These are phyloP conservation scores for Corythoichthys haematopterus DNA, from an alignment of 2,113 vertebrate genomes.

Conservation along the genomic window DNA sequence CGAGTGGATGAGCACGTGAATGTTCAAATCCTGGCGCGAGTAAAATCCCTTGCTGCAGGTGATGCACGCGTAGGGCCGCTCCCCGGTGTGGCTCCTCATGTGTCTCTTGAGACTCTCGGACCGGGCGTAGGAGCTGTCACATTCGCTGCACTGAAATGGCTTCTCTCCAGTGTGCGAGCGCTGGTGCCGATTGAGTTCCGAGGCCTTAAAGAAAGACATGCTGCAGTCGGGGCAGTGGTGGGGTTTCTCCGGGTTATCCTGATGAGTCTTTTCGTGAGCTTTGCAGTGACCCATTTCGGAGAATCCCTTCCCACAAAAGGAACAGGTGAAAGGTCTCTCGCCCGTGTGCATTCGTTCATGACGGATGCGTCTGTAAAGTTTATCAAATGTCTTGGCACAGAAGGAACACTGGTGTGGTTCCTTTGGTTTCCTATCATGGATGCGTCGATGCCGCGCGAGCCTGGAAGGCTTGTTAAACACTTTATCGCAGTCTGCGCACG, in stretches of 20 bases:
- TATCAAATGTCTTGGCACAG: slow-evolving; percentile 49
- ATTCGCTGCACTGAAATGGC: slow-evolving; percentile 54
- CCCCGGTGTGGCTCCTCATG: slow-evolving; percentile 60
- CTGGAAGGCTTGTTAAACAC: slow-evolving; percentile 59
- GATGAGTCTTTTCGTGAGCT: slow-evolving; percentile 55
- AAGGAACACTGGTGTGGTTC: slow-evolving; percentile 54
- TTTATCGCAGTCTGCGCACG: slow-evolving; percentile 59
- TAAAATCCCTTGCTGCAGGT: slow-evolving; percentile 58
- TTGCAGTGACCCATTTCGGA: slow-evolving; percentile 59
- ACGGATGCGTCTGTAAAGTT: slow-evolving; percentile 56
- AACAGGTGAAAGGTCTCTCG: slow-evolving; percentile 61
- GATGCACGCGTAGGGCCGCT: slow-evolving; percentile 49
- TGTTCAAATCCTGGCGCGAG: slow-evolving; percentile 54
- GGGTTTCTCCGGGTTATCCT: slow-evolving; percentile 59
- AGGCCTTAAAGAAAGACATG: slow-evolving; percentile 61
- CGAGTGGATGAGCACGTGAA: slow-evolving; percentile 41
- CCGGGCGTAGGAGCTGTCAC: slow-evolving; percentile 58
- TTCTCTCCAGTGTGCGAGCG: slow-evolving; percentile 62
- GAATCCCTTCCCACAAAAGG: slow-evolving; percentile 55
- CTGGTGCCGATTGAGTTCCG: slow-evolving; percentile 38
- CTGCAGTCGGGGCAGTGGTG: slow-evolving; percentile 45
- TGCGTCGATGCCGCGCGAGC: slow-evolving; percentile 51
- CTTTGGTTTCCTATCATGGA: slow-evolving; percentile 51
- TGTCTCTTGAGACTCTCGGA: slow-evolving; percentile 61
- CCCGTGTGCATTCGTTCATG: slow-evolving; percentile 63